phyloP scores from a whole-genome alignment of 2,888 invertebrate species.

The Tetrapedia diversipes region DNA sequence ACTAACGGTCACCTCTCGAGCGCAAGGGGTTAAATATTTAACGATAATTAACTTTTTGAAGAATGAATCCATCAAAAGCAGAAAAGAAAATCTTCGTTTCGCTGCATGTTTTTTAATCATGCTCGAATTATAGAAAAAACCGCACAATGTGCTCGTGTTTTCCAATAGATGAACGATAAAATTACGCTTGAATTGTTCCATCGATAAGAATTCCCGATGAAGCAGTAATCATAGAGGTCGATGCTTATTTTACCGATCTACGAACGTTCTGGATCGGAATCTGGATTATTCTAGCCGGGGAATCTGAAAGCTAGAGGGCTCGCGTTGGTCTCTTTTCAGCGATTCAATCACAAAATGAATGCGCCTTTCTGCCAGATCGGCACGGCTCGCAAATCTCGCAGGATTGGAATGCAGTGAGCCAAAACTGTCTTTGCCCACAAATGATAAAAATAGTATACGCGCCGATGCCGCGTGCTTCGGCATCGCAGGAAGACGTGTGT shows the following conservation, averaged over 20 bases:
- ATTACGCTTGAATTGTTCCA: too few relatives aligned
- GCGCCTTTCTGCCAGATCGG: conserved; percentile 33
- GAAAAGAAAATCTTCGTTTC: too few relatives aligned
- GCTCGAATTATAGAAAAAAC: too few relatives aligned
- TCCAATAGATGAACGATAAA: too few relatives aligned
- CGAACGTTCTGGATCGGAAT: neutral
- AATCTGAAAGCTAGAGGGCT: neutral
- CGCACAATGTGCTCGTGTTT: too few relatives aligned
- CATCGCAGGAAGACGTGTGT: conserved; percentile 17
- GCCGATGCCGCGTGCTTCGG: conserved; percentile 33
- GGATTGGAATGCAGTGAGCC: conserved; percentile 50
- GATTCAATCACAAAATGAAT: conserved; percentile 22
- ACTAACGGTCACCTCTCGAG: too few relatives aligned
- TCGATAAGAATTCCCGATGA: too few relatives aligned
- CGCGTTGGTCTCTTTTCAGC: neutral
- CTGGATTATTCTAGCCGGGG: neutral
- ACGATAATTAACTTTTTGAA: too few relatives aligned
- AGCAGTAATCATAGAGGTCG: neutral
- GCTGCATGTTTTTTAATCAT: too few relatives aligned
- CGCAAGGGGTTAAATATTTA: too few relatives aligned
- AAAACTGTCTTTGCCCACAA: conserved; percentile 48
- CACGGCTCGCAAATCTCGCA: conserved; percentile 43
- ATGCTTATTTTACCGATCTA: too few relatives aligned
- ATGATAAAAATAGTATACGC: conserved; percentile 50
- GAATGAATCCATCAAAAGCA: too few relatives aligned